Conservation (phyloP, 2,113 vertebrate species). For the Microtus richardsoni region DNA sequence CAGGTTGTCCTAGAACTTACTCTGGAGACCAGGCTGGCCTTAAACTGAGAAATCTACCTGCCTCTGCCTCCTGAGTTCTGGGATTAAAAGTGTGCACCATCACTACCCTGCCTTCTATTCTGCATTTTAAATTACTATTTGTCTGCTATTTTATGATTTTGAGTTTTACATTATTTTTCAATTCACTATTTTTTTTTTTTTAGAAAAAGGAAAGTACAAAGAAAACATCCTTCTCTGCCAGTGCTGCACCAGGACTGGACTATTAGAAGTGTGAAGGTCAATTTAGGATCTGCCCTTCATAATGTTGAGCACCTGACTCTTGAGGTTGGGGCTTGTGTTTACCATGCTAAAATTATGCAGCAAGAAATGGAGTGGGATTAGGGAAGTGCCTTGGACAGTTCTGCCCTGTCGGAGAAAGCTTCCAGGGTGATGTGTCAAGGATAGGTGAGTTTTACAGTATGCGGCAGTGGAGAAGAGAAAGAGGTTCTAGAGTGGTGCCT, state of each 20-base stretch:
- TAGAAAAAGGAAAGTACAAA: background rate
- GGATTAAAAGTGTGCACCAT: background rate
- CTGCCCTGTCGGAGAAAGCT: background rate
- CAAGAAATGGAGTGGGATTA: background rate
- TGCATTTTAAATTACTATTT: background rate
- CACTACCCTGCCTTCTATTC: background rate
- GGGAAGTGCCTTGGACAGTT: background rate
- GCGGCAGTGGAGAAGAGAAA: background rate
- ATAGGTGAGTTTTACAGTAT: background rate
- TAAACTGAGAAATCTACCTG: background rate
- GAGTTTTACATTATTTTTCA: background rate
- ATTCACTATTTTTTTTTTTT: background rate
- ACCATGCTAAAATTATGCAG: background rate
- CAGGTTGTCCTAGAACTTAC: background rate
- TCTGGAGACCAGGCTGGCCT: background rate
- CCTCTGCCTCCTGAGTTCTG: background rate
- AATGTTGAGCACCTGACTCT: accelerated
- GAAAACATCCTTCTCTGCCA: background rate
- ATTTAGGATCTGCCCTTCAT: background rate
- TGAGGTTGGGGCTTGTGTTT: background rate
- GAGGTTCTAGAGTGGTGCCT: accelerated
- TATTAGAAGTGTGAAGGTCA: background rate
- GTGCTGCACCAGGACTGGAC: background rate
- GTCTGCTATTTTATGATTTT: constrained; percentile 30
- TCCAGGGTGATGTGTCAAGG: background rate